Conservation (phyloP, 1,140 invertebrate species). For the Halictus rubicundus region DNA sequence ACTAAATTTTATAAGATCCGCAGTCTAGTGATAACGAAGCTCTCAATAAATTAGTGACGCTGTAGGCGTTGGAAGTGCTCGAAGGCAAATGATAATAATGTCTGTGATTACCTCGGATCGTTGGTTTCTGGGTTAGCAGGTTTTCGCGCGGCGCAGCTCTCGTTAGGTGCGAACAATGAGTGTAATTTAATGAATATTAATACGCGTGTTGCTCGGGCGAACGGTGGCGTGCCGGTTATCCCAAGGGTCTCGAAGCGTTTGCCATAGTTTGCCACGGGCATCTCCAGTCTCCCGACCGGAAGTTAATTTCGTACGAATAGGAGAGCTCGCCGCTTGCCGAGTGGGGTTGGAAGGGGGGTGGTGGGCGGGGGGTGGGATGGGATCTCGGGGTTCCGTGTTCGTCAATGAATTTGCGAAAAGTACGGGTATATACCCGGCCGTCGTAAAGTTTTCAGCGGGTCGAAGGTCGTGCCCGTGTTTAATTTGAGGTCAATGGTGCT, state of each 20-base stretch:
- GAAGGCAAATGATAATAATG: not conserved
- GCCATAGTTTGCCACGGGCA: not conserved
- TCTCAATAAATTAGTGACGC: too few relatives aligned
- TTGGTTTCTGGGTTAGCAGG: slow-evolving; percentile 11
- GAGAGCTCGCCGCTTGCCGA: not conserved
- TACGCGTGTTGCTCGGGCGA: slow-evolving; percentile 26
- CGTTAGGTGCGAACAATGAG: slow-evolving; percentile 3
- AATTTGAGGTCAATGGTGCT: slow-evolving; percentile 68
- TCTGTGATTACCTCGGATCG: not conserved
- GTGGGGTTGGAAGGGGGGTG: not conserved
- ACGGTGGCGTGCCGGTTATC: slow-evolving; percentile 21
- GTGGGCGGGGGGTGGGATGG: too few relatives aligned
- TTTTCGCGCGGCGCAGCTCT: not conserved
- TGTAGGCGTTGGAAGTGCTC: too few relatives aligned
- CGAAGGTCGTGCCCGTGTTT: slow-evolving; percentile 54
- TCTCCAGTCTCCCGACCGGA: not conserved
- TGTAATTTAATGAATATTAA: slow-evolving; percentile 46
- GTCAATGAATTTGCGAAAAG: slow-evolving; percentile 40
- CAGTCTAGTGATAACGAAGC: too few relatives aligned
- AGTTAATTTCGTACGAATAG: slow-evolving; percentile 36
- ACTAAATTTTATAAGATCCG: too few relatives aligned
- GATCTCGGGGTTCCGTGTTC: not conserved
- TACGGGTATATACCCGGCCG: not conserved
- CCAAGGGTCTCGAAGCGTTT: slow-evolving; percentile 13
- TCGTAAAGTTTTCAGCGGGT: slow-evolving; percentile 51